phyloP scores from a whole-genome alignment of 1,140 invertebrate species.

The Charaxes varanes region DNA sequence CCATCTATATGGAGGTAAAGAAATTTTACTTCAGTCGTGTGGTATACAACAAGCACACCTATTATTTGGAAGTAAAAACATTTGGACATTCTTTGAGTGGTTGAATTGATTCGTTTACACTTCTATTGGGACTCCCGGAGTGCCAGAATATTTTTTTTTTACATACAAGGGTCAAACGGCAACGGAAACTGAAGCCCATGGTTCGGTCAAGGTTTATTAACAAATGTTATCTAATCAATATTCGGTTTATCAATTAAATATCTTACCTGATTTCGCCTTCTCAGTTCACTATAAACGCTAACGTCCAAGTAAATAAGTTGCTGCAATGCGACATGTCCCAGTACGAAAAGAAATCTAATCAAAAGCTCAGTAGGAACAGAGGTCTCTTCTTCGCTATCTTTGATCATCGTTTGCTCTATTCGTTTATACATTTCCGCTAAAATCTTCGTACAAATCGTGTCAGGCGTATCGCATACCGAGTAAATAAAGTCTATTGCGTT shows the following conservation, averaged over 20 bases:
- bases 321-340: slow-evolving; percentile 83
- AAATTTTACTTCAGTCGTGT: too few relatives aligned
- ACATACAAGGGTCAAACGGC: too few relatives aligned
- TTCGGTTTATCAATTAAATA: too few relatives aligned
- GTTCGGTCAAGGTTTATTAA: neutral
- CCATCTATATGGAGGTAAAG: too few relatives aligned
- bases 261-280: slow-evolving; percentile 65
- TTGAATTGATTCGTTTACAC: too few relatives aligned
- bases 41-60: too few relatives aligned
- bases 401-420: slow-evolving; percentile 65
- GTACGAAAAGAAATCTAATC: slow-evolving; percentile 79
- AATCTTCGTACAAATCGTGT: slow-evolving; percentile 50
- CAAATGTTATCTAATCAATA: neutral
- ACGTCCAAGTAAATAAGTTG: slow-evolving; percentile 88
- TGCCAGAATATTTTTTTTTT: too few relatives aligned
- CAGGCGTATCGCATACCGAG: slow-evolving; percentile 62
- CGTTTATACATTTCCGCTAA: slow-evolving; percentile 55
- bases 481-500: slow-evolving; percentile 58
- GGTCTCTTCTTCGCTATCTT: slow-evolving; percentile 48
- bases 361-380: slow-evolving; percentile 69
- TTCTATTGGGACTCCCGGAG: too few relatives aligned
- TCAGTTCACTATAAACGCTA: slow-evolving; percentile 78
- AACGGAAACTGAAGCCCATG: too few relatives aligned
- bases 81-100: too few relatives aligned
- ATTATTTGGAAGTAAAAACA: too few relatives aligned